Base-by-base conservation (phyloP, 2,888 invertebrate genomes). In the Drosophila paramelanica region DNA sequence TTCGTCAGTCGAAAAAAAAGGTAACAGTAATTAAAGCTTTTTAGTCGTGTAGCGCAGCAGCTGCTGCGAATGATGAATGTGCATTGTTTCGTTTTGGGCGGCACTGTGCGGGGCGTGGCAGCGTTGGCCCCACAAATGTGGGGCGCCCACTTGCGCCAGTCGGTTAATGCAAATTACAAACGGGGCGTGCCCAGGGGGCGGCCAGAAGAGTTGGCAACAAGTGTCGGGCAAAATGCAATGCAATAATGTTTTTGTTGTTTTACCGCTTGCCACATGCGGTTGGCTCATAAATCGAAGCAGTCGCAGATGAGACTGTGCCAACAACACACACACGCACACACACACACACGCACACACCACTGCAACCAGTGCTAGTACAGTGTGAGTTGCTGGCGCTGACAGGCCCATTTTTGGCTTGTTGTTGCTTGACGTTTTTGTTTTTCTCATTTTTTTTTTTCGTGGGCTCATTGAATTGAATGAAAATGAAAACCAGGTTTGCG, bases 401-500 rank as follows among this genome's bases (percentile, higher is more conserved):
- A 83, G 77, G 51, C 51, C 81, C 85, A 78, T 73, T 79, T 71
- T 75, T 49, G 85, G 79, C 39, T 55, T 56, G 59, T 57, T 47
- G 66, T 72, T 56, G 59, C 27, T 46, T 66, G 57, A 31, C 31
- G 31, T 31, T 31, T 36, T 59, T 27, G 46, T 46, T 57, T 64
- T 46, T 23, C 31, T 45, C 17, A 17, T 17, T 17, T 25, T 45
- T 10, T 47, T 56, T 58, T 68, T 58, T 68, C 57, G 51, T 57
- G 64, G 51, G n/a, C 67, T 73, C 70, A 71, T 78, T 74, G 67
- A 73, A 88, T 87, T 89, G 88, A 81, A 87, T 89, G 81, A 84
- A 88, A 88, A 70, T 68, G 89, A 88, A 88, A 84, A 84, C 89
- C 81, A 89, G 85, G 85, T 85, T 89, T 85, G 56, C 85, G 50